Conservation (phyloP, 23 tunicate species). For the Ciona savignyi region DNA sequence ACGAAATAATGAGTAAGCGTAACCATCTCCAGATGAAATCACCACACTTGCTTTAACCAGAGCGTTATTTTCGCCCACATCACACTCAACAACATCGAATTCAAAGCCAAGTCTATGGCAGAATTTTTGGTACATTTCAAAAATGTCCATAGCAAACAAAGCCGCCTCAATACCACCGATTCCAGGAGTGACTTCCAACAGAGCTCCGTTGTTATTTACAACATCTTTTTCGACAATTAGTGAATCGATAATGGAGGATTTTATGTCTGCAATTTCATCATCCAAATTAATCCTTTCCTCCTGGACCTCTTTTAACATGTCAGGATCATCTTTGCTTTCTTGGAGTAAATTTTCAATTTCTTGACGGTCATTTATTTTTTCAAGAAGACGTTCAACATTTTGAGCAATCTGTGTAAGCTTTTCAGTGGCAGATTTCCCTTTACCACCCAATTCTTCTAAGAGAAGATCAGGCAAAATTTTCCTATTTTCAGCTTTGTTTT, state of each 20-base stretch:
- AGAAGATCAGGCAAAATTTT: background rate
- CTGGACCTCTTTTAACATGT: background rate
- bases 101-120: constrained; percentile 42
- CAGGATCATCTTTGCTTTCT: background rate
- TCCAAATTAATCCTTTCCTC: background rate
- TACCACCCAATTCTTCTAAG: background rate
- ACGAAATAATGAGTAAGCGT: constrained; percentile 20
- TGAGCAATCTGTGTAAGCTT: background rate
- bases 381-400: too few relatives aligned
- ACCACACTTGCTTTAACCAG: constrained; percentile 38
- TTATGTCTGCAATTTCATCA: constrained; percentile 5
- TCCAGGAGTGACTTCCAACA: constrained; percentile 66
- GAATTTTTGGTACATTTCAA: constrained; percentile 53
- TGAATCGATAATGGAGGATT: background rate
- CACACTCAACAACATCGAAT: constrained; percentile 14
- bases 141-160: constrained; percentile 67
- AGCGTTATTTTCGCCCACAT: constrained; percentile 28
- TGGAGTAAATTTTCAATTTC: background rate
- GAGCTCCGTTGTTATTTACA: constrained; percentile 24
- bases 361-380: background rate
- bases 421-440: background rate
- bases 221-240: constrained; percentile 27
- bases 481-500: background rate
- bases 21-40: constrained; percentile 23
- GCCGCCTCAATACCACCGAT: constrained; percentile 91